phyloP scores from a whole-genome alignment of 2,888 invertebrate species.

The Aleiodes leptofemur region DNA sequence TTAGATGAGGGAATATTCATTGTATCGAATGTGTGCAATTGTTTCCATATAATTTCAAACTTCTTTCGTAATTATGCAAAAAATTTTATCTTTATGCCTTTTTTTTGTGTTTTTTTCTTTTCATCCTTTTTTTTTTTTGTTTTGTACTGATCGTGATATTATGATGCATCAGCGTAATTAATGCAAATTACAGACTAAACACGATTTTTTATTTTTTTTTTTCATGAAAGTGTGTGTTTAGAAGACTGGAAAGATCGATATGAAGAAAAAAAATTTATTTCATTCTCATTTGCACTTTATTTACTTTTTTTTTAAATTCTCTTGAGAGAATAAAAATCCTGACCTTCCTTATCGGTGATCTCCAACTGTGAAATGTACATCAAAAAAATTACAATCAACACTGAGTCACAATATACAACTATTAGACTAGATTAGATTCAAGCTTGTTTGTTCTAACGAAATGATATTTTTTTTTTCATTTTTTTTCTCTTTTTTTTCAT shows the following conservation, averaged over 20 bases:
- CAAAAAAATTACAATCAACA: slow-evolving; percentile 12
- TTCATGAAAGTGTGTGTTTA: not conserved
- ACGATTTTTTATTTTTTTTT: not conserved
- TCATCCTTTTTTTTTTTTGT: not conserved
- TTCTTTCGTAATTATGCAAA: not conserved
- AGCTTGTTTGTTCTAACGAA: not conserved
- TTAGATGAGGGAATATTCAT: slow-evolving; percentile 6
- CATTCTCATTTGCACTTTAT: not conserved
- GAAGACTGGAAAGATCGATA: slow-evolving; percentile 5
- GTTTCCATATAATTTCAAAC: slow-evolving; percentile 9
- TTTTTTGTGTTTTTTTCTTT: not conserved
- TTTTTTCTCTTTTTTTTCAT: no score
- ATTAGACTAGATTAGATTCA: slow-evolving; percentile 22
- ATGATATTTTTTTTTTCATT: not conserved
- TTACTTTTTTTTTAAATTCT: not conserved
- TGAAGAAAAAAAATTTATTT: not conserved
- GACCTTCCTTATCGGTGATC: slow-evolving; percentile 33
- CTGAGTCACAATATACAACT: slow-evolving; percentile 16
- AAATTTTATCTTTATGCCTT: no score
- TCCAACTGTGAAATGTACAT: slow-evolving; percentile 26
- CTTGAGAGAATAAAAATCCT: slow-evolving; percentile 12
- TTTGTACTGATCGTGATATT: slow-evolving; percentile 11
- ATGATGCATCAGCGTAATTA: slow-evolving; percentile 31
- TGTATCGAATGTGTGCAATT: slow-evolving; percentile 21
- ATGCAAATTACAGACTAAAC: slow-evolving; percentile 33